Base-by-base conservation (phyloP, 2,888 invertebrate species). In the Trachelus troglodyta region DNA sequence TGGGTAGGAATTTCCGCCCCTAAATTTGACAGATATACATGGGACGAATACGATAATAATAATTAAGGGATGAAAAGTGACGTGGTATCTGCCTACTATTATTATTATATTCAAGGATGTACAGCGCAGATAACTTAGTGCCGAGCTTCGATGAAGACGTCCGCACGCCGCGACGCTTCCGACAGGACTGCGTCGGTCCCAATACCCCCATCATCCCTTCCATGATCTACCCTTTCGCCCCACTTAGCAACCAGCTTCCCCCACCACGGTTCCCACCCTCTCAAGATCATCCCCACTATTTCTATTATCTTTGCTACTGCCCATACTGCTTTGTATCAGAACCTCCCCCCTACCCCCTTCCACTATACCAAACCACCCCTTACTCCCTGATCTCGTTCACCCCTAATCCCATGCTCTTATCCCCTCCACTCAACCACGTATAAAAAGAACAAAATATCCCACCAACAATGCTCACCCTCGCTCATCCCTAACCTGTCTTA, bases 151-250 rank as follows among this genome's bases (percentile, higher is more conserved):
- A 83, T 85, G 86, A 89, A 87, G 40, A 23, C 90, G 89, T 89
- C 91, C 89, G 89, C 87, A 88, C 89, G 87, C 88, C 88, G 86
- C 87, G 89, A 88, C 91, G 91, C 89, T 90, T 89, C 90, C 89
- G 89, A 89, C 89, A 90, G 90, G 89, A 92, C 91, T 92, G 91
- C 89, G 87, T 88, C 88, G 86, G 85, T 79, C 83, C 81, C 81
- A 79, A 79, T 80, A 79, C 82, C 78, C 81, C 83, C 84, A 82
- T 79, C 81, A 80, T 79, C 80, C 79, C 76, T 79, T 82, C 80
- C 83, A 79, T 34, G 76, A 56, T 56, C 40, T 56, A 79, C 76
- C 76, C 79, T 75, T 75, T 73, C 76, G 69, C 80, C 79, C 82
- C 80, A 71, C 75, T 34, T 35, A 33, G 69, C 69, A 69, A 76